Base-by-base conservation (phyloP, 2,888 invertebrate genomes). In the Himalopsyche anomala region DNA sequence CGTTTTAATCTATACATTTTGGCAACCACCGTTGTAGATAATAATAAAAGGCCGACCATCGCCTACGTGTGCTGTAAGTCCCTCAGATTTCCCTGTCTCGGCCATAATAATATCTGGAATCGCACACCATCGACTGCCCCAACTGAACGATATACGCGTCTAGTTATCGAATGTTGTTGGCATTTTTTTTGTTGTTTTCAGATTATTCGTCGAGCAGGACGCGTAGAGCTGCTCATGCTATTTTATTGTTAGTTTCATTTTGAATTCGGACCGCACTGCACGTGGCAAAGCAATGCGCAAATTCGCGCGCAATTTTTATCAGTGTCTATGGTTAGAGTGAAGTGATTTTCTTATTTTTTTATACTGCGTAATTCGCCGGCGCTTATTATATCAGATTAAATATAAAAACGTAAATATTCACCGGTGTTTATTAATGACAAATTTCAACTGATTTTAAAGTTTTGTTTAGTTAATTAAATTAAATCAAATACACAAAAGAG, bases 11-110 rank as follows among this genome's bases (percentile, higher is more conserved):
- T 51, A 28, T 28, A 62, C 62, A 62, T 62, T 62, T 62, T 62
- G 62, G 62, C 62, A 62, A 62, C 28, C 62, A 19, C 19, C 28
- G 62, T 28, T 28, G 62, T 62, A 62, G 62, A 62, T 62, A 62
- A 62, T 62, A 62, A 62, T 62, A 62, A 62, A 62, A 62, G 62
- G 62, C 62, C 62, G 62, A 62, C 62, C 19, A 62, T 62, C 62
- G 62, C 62, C 62, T 62, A 62, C 62, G 62, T 62, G 62, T 28
- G 19, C 19, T 11, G 62, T 28, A 62, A 62, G 62, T 62, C 62
- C 62, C 62, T 62, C 62, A 62, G 62, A 62, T 62, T 62, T 62
- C 62, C 62, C 62, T 62, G 62, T 62, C 62, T 62, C 62, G 62
- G 62, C 62, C 62, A 62, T 62, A 28, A 56, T 56, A 56, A 62